Base-by-base conservation (phyloP, 2,113 vertebrate genomes). In the Mormyrus iriodes region DNA sequence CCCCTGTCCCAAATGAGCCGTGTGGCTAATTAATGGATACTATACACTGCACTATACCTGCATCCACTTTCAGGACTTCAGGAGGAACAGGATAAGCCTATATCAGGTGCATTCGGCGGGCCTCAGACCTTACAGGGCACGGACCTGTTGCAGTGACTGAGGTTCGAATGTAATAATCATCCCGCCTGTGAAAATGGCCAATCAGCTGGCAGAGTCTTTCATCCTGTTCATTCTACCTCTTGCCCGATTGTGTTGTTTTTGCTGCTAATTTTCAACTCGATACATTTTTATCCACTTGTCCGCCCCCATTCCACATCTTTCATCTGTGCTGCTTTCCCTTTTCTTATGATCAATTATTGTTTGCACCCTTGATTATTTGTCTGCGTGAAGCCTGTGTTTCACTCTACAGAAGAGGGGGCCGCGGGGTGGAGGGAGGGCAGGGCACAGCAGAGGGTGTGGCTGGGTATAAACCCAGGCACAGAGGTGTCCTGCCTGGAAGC, bases 391-490 rank as follows among this genome's bases (percentile, higher is more conserved):
- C 31, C 52, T 42, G 27, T 52, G 84, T 86, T 86, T 58, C 15
- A 55, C 6, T 31, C 8, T 55, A 7, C 1, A 87, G n/a, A 46
- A 88, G 65, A 51, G 51, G 9, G 7, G 86, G 46, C 46, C 19
- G 49, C 4, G 6, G 24, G 89, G 79, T 21, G 27, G 88, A 39
- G 61, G 27, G 24, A 39, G 58, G 85, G 85, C 52, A 79, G 84
- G 87, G 83, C 86, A 76, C 91, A 58, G 91, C 90, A 89, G 90
- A 90, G 94, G 95, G 95, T 95, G 95, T 94, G 95, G 93, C 94
- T 92, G 93, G 92, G 91, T 96, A 95, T 96, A 96, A 95, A 96
- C 92, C 88, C 27, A 15, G 52, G 92, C 90, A 92, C 92, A 91
- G 93, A 91, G 92, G 91, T 73, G 89, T 95, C 90, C 89, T 85